Percentiles rank a stretch among this genome's conserved stretches.
phyloP scores from a whole-genome alignment of 2,888 invertebrate genomes.

The Beris chalybata region DNA sequence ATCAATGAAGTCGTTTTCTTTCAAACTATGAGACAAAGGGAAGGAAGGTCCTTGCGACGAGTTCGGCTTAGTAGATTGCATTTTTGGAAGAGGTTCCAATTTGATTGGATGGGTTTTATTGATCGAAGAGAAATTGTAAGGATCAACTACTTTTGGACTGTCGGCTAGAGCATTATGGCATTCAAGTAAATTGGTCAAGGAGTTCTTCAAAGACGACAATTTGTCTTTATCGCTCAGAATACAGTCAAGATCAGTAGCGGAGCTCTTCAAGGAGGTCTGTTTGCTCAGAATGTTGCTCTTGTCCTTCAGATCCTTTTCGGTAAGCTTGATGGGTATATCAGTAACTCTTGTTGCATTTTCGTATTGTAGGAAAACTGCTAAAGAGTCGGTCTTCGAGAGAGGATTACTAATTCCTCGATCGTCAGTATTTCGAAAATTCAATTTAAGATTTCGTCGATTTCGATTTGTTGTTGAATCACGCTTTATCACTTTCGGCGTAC shows the following conservation, averaged over 20 bases:
- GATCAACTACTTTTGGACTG: neutral
- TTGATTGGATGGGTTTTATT: constrained; percentile 39
- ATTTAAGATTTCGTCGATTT: constrained; percentile 40
- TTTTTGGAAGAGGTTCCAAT: constrained; percentile 36
- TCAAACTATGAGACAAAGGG: constrained; percentile 1
- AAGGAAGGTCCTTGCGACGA: neutral
- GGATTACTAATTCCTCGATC: constrained; percentile 21
- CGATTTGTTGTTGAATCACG: constrained; percentile 45
- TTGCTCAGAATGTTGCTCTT: constrained; percentile 54
- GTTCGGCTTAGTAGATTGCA: neutral
- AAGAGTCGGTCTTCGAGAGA: constrained; percentile 52
- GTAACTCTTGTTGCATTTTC: constrained; percentile 48
- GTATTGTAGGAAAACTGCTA: constrained; percentile 55
- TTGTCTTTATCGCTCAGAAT: constrained; percentile 34
- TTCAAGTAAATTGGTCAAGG: constrained; percentile 31
- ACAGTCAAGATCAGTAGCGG: constrained; percentile 34
- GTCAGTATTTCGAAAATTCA: constrained; percentile 32
- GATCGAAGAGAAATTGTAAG: constrained; percentile 36
- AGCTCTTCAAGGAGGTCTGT: constrained; percentile 47
- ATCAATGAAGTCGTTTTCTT: constrained; percentile 58
- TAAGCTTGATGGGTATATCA: constrained; percentile 28
- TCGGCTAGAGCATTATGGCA: constrained; percentile 45
- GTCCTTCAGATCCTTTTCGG: constrained; percentile 53
- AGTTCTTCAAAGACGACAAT: constrained; percentile 28
- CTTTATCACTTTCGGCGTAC: constrained; percentile 51